These are phyloP conservation scores for Corythoichthys intestinalis DNA, from an alignment of 2,113 vertebrate species.

Conservation along the genomic window DNA sequence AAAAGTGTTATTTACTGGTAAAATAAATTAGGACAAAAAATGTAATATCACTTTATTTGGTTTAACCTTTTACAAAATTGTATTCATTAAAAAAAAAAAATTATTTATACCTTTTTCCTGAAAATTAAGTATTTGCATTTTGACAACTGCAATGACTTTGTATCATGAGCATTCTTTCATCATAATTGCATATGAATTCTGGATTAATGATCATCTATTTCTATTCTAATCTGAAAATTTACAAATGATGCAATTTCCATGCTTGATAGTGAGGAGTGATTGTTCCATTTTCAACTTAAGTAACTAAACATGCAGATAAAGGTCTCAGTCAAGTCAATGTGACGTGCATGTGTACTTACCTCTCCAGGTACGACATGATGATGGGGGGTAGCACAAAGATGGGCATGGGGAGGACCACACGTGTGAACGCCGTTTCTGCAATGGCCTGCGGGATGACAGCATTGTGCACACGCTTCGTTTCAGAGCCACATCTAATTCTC, in stretches of 20 bases:
- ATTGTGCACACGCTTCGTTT: conserved; percentile 47
- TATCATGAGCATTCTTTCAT: not conserved
- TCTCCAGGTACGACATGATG: conserved; percentile 96
- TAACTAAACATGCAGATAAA: not conserved
- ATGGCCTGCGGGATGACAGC: conserved; percentile 80
- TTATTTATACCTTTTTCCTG: not conserved
- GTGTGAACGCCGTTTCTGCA: conserved; percentile 90
- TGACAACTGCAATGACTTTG: not conserved
- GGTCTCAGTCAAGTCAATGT: not conserved
- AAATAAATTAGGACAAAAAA: not conserved
- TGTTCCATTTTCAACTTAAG: not conserved
- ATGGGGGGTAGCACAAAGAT: conserved; percentile 96
- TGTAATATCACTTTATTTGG: too few relatives aligned
- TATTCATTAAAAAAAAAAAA: not conserved
- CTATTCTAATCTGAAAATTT: not conserved
- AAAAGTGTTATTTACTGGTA: not conserved
- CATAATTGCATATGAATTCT: not conserved
- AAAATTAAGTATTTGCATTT: not conserved
- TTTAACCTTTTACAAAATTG: too few relatives aligned
- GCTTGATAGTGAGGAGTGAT: not conserved
- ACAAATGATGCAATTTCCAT: not conserved
- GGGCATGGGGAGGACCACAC: conserved; percentile 95
- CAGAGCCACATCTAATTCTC: conserved; percentile 35
- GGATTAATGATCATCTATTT: not conserved
- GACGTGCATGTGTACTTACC: conserved; percentile 69